Evolutionary conservation across 1,140 invertebrate species (phyloP).

Genomic region (Drosophila willistoni): DNA sequence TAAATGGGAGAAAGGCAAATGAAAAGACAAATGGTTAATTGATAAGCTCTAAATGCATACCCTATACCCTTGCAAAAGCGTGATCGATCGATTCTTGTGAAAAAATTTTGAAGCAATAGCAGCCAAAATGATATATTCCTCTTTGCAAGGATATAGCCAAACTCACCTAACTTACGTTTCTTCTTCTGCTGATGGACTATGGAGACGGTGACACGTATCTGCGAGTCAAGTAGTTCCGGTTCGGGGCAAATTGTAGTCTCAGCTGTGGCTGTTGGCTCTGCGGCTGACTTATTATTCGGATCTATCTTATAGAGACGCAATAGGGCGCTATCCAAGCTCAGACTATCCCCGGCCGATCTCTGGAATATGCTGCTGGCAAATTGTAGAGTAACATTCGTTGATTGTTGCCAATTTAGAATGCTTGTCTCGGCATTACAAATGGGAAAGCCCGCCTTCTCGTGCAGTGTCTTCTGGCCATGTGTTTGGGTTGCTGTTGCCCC

Average conservation of each 20-base stretch:
- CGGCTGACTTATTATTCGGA: constrained; percentile 44
- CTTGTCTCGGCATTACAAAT: constrained; percentile 69
- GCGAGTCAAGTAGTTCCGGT: constrained; percentile 53
- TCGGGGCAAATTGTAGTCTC: constrained; percentile 41
- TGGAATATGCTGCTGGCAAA: constrained; percentile 70
- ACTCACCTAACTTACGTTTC: constrained; percentile 70
- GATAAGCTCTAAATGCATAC: background rate
- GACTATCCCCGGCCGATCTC: constrained; percentile 33
- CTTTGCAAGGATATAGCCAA: background rate
- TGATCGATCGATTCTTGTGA: too few relatives aligned
- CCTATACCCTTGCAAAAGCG: constrained; percentile 10
- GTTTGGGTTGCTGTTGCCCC: background rate
- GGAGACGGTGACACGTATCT: constrained; percentile 77
- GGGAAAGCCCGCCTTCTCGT: constrained; percentile 75
- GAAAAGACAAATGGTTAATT: background rate
- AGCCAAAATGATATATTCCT: background rate
- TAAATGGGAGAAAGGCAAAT: background rate
- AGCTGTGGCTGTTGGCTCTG: constrained; percentile 24
- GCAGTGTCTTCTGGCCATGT: constrained; percentile 36
- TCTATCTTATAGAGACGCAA: constrained; percentile 73
- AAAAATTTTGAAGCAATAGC: background rate
- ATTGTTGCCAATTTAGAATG: constrained; percentile 55
- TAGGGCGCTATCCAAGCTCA: constrained; percentile 69
- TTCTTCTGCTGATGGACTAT: constrained; percentile 74
- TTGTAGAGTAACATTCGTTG: constrained; percentile 66